phyloP scores from a whole-genome alignment of 1,140 invertebrate species.

The Archivesica marissinica region DNA sequence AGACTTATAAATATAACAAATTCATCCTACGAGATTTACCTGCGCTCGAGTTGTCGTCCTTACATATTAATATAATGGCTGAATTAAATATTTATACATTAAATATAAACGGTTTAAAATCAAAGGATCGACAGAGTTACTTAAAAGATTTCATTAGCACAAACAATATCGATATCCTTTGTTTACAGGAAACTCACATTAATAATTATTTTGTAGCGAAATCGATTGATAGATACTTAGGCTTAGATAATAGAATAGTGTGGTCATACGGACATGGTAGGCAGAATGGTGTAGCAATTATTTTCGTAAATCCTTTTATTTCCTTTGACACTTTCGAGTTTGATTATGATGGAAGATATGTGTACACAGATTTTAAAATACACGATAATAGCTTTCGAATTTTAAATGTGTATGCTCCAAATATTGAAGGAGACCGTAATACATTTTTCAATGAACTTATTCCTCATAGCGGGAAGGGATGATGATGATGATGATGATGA shows the following conservation, averaged over 20 bases:
- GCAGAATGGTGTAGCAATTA: not conserved
- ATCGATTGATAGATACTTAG: conserved; percentile 4
- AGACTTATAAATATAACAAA: too few species aligned
- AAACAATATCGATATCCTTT: conserved; percentile 29
- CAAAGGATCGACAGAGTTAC: not conserved
- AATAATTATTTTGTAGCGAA: conserved; percentile 9
- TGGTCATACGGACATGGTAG: conserved; percentile 3
- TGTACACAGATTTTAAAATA: conserved; percentile 56
- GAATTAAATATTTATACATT: conserved; percentile 24
- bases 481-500: too few species aligned
- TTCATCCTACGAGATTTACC: too few species aligned
- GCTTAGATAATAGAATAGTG: not conserved
- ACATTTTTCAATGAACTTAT: conserved; percentile 51
- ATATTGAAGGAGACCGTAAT: conserved; percentile 36
- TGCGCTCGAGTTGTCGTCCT: too few species aligned
- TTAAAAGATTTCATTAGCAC: conserved; percentile 6
- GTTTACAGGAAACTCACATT: conserved; percentile 25
- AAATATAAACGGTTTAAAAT: conserved; percentile 41
- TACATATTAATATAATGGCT: too few species aligned
- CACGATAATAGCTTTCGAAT: conserved; percentile 36
- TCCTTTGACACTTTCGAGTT: conserved; percentile 37
- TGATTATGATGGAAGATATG: conserved; percentile 65
- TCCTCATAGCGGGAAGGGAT: too few species aligned
- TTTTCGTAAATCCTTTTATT: not conserved
- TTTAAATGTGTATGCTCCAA: conserved; percentile 65